These are phyloP conservation scores for Astreopora myriophthalma DNA, from an alignment of 64 coral and sea anemone genomes.

Conservation along the genomic window DNA sequence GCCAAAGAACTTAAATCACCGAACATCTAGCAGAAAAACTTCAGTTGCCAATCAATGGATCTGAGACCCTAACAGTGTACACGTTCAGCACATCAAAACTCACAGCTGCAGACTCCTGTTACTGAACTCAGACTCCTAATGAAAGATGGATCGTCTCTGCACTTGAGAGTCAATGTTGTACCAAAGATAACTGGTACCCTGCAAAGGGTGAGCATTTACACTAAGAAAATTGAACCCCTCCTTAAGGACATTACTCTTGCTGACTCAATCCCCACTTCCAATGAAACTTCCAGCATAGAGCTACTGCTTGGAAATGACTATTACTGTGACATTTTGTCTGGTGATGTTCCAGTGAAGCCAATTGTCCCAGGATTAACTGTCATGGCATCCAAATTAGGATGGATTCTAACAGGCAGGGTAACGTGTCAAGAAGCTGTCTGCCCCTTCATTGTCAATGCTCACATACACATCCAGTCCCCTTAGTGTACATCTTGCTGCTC, in stretches of 20 bases:
- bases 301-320: slow-evolving; percentile 74
- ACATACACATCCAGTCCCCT: neutral
- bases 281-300: slow-evolving; percentile 32
- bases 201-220: slow-evolving; percentile 56
- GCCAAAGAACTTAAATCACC: slow-evolving; percentile 52
- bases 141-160: slow-evolving; percentile 50
- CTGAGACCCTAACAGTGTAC: neutral
- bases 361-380: slow-evolving; percentile 53
- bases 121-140: slow-evolving; percentile 30
- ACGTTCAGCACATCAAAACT: neutral
- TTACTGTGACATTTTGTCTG: slow-evolving; percentile 56
- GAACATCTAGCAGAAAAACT: slow-evolving; percentile 47
- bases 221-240: slow-evolving; percentile 44
- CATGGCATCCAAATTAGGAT: slow-evolving; percentile 67
- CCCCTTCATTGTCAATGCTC: neutral
- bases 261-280: slow-evolving; percentile 50
- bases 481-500: neutral
- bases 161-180: slow-evolving; percentile 62
- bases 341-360: neutral
- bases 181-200: slow-evolving; percentile 69
- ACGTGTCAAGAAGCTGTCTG: neutral
- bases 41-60: too few species aligned
- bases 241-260: slow-evolving; percentile 47
- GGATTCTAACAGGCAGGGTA: slow-evolving; percentile 62
- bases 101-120: neutral